phyloP scores from a whole-genome alignment of 2,888 invertebrate genomes.

The Idaea dimidiata region DNA sequence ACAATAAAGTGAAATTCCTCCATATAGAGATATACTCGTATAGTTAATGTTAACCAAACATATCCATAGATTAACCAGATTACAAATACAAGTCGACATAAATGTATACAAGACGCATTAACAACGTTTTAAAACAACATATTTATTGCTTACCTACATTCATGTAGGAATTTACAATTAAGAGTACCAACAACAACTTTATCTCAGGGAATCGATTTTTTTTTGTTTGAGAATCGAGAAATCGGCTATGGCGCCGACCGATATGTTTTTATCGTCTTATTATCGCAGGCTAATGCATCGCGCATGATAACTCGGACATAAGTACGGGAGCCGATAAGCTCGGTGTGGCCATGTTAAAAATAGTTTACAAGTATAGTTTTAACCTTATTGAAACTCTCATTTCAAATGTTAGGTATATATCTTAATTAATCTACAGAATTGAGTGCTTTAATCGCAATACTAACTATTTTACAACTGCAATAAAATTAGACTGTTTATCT shows the following conservation, averaged over 20 bases:
- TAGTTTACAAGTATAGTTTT: conserved; percentile 77
- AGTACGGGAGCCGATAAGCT: conserved; percentile 77
- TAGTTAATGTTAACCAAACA: neutral
- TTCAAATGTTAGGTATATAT: neutral
- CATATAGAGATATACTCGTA: neutral
- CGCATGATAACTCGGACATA: conserved; percentile 69
- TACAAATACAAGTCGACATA: conserved; percentile 26
- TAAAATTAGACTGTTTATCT: neutral
- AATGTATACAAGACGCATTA: conserved; percentile 34
- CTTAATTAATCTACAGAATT: neutral
- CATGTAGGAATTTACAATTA: conserved; percentile 73
- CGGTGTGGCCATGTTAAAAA: conserved; percentile 79
- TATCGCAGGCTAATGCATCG: conserved; percentile 80
- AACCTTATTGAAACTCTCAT: conserved; percentile 39
- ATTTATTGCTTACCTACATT: conserved; percentile 49
- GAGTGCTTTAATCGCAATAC: neutral
- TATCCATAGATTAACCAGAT: neutral
- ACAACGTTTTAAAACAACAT: conserved; percentile 42
- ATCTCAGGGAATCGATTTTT: conserved; percentile 70
- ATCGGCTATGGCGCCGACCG: conserved; percentile 76
- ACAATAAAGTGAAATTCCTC: neutral
- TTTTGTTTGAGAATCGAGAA: conserved; percentile 70
- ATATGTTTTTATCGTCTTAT: conserved; percentile 75
- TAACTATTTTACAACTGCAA: neutral
- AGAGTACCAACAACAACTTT: conserved; percentile 74